Conservation (phyloP, 2,797 vertebrate genomes). For the Neopelma chrysocephalum region DNA sequence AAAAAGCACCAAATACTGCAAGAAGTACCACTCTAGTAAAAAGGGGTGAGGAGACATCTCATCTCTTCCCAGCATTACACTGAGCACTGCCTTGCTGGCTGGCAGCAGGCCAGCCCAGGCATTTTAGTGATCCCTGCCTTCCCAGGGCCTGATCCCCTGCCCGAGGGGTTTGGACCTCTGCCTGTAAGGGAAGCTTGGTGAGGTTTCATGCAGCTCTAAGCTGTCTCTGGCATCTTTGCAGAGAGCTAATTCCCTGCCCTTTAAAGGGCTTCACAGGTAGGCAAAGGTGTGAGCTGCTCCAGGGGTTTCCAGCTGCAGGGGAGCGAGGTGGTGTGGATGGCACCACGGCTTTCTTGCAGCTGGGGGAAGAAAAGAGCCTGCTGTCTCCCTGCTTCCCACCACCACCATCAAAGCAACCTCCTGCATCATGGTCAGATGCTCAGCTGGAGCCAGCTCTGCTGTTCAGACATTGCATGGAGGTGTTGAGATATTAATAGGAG, state of each 20-base stretch:
- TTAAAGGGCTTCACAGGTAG: not conserved
- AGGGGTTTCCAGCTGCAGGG: not conserved
- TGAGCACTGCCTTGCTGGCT: not conserved
- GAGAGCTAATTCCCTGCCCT: not conserved
- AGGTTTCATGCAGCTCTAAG: not conserved
- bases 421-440: not conserved
- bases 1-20: not conserved
- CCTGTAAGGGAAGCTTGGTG: not conserved
- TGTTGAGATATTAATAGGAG: not conserved
- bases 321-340: not conserved
- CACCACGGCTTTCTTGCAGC: not conserved
- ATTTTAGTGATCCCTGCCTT: not conserved
- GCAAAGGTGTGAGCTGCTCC: not conserved
- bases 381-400: not conserved
- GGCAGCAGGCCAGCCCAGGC: not conserved
- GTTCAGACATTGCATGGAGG: not conserved
- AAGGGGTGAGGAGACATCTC: not conserved
- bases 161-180: fast-evolving
- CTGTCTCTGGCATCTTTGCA: not conserved
- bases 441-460: not conserved
- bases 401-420: not conserved
- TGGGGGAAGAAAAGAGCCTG: not conserved
- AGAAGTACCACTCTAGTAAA: not conserved
- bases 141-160: fast-evolving
- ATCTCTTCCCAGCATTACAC: not conserved